phyloP scores from a whole-genome alignment of 1,140 invertebrate genomes.

The Nephotettix cincticeps region DNA sequence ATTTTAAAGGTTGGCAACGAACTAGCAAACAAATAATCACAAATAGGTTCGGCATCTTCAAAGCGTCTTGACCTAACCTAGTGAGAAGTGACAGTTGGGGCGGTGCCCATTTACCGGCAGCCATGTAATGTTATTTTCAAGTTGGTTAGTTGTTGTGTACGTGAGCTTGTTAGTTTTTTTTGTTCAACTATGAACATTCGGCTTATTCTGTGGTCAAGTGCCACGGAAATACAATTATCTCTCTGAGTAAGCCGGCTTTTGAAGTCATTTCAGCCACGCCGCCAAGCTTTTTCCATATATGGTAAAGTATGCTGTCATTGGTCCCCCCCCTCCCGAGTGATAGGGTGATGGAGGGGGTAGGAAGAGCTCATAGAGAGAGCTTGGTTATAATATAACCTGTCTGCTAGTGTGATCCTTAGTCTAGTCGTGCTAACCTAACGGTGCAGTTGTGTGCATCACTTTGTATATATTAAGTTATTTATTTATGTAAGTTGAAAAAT shows the following conservation, averaged over 20 bases:
- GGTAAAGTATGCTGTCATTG: constrained; percentile 55
- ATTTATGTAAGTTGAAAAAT: constrained; percentile 15
- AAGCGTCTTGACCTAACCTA: background rate
- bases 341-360: constrained; percentile 38
- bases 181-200: too few species aligned
- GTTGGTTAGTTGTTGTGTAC: background rate
- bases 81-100: background rate
- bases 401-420: constrained; percentile 24
- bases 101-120: constrained; percentile 7
- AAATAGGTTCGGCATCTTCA: background rate
- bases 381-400: constrained; percentile 31
- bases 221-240: too few species aligned
- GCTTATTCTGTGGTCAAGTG: too few species aligned
- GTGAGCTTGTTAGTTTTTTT: constrained; percentile 43
- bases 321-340: constrained; percentile 49
- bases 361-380: constrained; percentile 37
- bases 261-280: constrained; percentile 24
- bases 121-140: constrained; percentile 13
- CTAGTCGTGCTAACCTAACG: constrained; percentile 21
- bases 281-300: constrained; percentile 52
- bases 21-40: background rate
- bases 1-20: too few species aligned
- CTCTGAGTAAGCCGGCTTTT: background rate
- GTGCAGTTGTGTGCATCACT: constrained; percentile 10
- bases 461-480: constrained; percentile 17